Percentiles rank a stretch among this genome's conserved stretches.
These are phyloP conservation scores for Chionis minor DNA, from an alignment of 2,113 vertebrate genomes.

Conservation along the genomic window DNA sequence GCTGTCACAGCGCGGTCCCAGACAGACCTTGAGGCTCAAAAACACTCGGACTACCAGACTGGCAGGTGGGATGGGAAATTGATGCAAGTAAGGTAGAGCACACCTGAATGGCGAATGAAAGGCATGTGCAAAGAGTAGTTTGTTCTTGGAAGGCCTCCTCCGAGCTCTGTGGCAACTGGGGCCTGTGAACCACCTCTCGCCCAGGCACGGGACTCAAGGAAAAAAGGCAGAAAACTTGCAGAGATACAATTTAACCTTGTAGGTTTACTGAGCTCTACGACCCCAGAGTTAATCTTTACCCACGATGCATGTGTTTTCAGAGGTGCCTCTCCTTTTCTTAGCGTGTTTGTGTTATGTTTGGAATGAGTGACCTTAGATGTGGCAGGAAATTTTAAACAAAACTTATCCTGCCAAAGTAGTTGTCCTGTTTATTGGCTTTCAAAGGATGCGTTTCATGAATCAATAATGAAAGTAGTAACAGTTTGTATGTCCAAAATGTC, in stretches of 20 bases:
- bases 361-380: background rate
- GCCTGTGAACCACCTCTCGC: background rate
- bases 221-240: background rate
- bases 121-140: background rate
- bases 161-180: background rate
- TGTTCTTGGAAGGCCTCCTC: background rate
- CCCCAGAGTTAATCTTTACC: background rate
- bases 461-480: background rate
- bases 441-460: background rate
- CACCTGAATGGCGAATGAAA: background rate
- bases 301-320: background rate
- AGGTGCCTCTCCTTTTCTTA: background rate
- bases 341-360: background rate
- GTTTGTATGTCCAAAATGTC: background rate
- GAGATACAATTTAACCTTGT: background rate
- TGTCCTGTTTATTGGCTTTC: background rate
- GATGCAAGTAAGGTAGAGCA: background rate
- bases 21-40: background rate
- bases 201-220: background rate
- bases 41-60: background rate
- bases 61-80: background rate
- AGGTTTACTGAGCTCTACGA: background rate
- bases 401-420: background rate
- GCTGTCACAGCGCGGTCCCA: background rate
- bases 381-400: background rate